Evolutionary conservation across 2,797 vertebrate genomes (phyloP).

Genomic region (Rachycentron canadum): DNA sequence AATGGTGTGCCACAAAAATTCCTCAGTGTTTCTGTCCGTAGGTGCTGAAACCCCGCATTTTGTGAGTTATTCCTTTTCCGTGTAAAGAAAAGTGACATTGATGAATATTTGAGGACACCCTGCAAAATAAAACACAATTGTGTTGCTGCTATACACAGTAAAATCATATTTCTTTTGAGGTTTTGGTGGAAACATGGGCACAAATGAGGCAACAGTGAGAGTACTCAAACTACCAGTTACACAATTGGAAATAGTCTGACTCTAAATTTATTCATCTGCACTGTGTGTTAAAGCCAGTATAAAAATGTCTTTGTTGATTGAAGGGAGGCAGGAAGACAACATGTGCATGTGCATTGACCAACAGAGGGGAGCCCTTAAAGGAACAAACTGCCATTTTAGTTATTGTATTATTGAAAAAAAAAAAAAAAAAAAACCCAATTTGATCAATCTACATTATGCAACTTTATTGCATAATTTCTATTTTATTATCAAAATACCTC

Average conservation of each 20-base stretch:
- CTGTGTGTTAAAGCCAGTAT: conserved; percentile 55
- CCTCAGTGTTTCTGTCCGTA: conserved; percentile 42
- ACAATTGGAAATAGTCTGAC: conserved; percentile 70
- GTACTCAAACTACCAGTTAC: conserved; percentile 72
- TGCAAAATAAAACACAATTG: conserved; percentile 51
- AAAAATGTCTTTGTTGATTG: conserved; percentile 60
- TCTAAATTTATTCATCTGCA: conserved; percentile 69
- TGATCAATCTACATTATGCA: conserved; percentile 5
- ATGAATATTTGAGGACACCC: conserved; percentile 52
- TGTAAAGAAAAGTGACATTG: conserved; percentile 33
- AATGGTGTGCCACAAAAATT: conserved; percentile 56
- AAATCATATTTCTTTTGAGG: conserved; percentile 65
- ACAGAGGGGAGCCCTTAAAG: conserved; percentile 29
- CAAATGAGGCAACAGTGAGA: conserved; percentile 71
- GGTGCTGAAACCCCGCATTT: conserved; percentile 26
- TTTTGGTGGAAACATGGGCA: conserved; percentile 72
- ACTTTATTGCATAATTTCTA: background rate
- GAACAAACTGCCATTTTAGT: conserved; percentile 29
- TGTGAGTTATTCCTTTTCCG: conserved; percentile 34
- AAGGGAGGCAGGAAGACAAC: conserved; percentile 45
- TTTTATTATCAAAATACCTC: background rate
- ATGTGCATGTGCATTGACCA: conserved; percentile 5
- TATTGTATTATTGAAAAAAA: no score
- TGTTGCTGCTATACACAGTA: conserved; percentile 58
- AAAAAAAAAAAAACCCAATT: background rate